Evolutionary conservation across 2,797 vertebrate genomes (phyloP), one percentile per base, ranked within the genome.

Genomic region (Heteromormyrus szaboi): DNA sequence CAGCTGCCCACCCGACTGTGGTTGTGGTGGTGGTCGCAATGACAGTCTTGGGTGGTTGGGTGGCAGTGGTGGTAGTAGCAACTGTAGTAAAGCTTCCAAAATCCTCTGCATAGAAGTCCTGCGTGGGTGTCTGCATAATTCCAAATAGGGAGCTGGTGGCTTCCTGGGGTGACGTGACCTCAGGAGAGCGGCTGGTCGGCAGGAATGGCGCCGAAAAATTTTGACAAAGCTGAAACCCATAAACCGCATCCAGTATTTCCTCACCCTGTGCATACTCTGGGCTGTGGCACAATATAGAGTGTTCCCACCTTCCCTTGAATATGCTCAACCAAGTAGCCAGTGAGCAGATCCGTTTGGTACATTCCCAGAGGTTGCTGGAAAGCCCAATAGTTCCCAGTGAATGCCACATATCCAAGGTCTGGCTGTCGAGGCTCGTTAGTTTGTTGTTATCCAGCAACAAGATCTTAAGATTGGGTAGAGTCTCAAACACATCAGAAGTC

Each of bases 381-480:
- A 99, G 96, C 92, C 98, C 98, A 90, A 99, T 93, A 6, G 96
- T 97, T 91, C 95, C 97, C 92, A 99, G 95, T 88, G 97, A 97
- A 90, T 93, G 96, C 96, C 98, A 97, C 87, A 97, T 98, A 94
- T 95, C 95, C 94, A 98, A 95, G 92, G 97, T 97, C 95, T 97
- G 96, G 89, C 95, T 93, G 93, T 98, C 97, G 91, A 99, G 95
- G 88, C 96, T 97, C 92, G 93, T 97, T 91, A 99, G 96, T 96
- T 99, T 99, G 96, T 99, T 99, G 96, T 98, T 98, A 97, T 99
- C 98, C 97, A 99, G 94, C 87, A 99, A 96, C 91, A 99, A 96
- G 92, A 96, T 96, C 95, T 99, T 98, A 94, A 99, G 97, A 95
- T 98, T 98, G 93, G 98, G 98, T 96, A 99, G 96, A 29, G 97